Conservation (phyloP, 2,888 invertebrate species). For the Hololepta plana region DNA sequence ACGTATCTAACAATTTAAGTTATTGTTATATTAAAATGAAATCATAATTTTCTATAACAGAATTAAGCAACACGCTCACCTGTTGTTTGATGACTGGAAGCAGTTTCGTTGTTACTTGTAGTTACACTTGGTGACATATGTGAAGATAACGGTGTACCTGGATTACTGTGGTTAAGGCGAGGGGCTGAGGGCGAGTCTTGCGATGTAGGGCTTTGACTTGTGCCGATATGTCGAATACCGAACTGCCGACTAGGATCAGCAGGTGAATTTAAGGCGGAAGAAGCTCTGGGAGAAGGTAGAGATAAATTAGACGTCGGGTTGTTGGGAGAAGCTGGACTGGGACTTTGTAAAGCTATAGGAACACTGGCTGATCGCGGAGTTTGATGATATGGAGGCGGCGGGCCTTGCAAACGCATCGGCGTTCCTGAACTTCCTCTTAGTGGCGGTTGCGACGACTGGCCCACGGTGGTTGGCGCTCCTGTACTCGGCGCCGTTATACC, state of each 20-base stretch:
- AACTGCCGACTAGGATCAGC: constrained; percentile 40
- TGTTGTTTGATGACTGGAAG: constrained; percentile 25
- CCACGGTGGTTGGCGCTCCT: constrained; percentile 13
- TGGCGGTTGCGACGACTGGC: too few species aligned
- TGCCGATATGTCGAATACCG: constrained; percentile 30
- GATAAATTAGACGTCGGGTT: constrained; percentile 53
- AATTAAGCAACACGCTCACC: constrained; percentile 14
- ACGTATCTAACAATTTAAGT: constrained; percentile 11
- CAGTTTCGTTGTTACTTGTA: constrained; percentile 25
- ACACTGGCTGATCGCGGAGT: constrained; percentile 55
- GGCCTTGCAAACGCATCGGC: constrained; percentile 40
- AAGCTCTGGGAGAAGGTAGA: constrained; percentile 53
- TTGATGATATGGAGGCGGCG: constrained; percentile 63
- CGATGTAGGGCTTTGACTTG: constrained; percentile 41
- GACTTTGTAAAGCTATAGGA: constrained; percentile 55
- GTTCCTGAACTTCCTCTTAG: constrained; percentile 17
- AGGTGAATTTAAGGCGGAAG: constrained; percentile 51
- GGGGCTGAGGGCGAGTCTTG: constrained; percentile 38
- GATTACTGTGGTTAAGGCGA: constrained; percentile 46
- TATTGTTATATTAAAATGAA: neutral
- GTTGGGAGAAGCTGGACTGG: constrained; percentile 53
- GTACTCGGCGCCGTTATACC: constrained; percentile 20
- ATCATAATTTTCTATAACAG: constrained; percentile 1
- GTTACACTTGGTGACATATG: constrained; percentile 38
- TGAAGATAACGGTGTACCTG: constrained; percentile 49